phyloP scores from a whole-genome alignment of 2,797 vertebrate species.

The Pteronotus mesoamericanus region DNA sequence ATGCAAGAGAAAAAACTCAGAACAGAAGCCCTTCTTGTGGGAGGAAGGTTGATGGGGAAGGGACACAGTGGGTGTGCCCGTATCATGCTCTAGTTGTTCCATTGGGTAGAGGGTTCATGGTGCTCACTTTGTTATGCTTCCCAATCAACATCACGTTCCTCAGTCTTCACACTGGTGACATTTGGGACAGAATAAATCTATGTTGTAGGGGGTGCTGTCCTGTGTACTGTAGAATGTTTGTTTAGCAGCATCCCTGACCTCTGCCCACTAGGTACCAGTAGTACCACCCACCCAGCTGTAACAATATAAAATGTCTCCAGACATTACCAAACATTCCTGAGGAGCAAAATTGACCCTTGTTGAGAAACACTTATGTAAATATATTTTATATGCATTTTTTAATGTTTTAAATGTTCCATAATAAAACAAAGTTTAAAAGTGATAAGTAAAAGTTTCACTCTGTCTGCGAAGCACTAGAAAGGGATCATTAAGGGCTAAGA shows the following conservation, averaged over 20 bases:
- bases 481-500: not conserved
- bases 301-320: not conserved
- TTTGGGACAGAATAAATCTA: not conserved
- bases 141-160: not conserved
- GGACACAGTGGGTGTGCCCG: fast-evolving
- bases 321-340: not conserved
- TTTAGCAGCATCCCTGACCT: not conserved
- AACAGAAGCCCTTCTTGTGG: not conserved
- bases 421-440: constrained; percentile 41
- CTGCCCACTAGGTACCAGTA: not conserved
- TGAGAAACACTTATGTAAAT: not conserved
- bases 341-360: not conserved
- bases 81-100: not conserved
- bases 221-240: not conserved
- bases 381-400: not conserved
- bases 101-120: no score
- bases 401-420: constrained; percentile 31
- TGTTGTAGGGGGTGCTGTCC: not conserved
- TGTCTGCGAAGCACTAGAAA: constrained; percentile 26
- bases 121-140: not conserved
- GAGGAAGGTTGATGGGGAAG: not conserved
- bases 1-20: not conserved
- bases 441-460: not conserved
- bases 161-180: not conserved
- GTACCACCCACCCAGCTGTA: not conserved